phyloP scores from a whole-genome alignment of 2,888 invertebrate genomes.

The Brachyptera risi region DNA sequence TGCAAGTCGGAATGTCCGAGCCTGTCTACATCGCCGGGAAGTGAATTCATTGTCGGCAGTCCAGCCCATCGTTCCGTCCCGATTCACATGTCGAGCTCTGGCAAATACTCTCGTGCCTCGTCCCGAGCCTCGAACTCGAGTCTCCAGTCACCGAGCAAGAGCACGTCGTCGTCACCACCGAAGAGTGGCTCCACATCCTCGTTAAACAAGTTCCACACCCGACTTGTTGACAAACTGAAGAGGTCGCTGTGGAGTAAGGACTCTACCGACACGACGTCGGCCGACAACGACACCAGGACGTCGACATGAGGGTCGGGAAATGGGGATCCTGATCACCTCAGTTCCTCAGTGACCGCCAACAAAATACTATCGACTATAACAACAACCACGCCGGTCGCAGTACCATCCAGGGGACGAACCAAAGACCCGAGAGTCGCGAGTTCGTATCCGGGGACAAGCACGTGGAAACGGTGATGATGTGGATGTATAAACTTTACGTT shows the following conservation, averaged over 20 bases:
- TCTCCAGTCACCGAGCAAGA: slow-evolving; percentile 62
- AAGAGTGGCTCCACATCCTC: slow-evolving; percentile 53
- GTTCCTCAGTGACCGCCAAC: not conserved
- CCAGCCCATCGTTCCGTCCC: slow-evolving; percentile 39
- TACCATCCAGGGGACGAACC: slow-evolving; percentile 23
- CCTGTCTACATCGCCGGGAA: slow-evolving; percentile 61
- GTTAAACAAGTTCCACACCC: slow-evolving; percentile 74
- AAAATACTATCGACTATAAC: slow-evolving; percentile 23
- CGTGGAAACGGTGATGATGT: slow-evolving; percentile 1
- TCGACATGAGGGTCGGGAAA: slow-evolving; percentile 52
- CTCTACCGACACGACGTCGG: slow-evolving; percentile 45
- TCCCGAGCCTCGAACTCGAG: slow-evolving; percentile 60
- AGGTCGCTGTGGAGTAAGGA: slow-evolving; percentile 60
- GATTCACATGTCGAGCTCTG: slow-evolving; percentile 26
- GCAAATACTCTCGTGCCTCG: slow-evolving; percentile 50
- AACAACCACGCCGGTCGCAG: slow-evolving; percentile 29
- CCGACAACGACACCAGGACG: slow-evolving; percentile 45
- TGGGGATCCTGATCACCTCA: too few species aligned
- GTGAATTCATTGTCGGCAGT: slow-evolving; percentile 52
- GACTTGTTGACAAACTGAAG: slow-evolving; percentile 74
- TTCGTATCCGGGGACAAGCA: slow-evolving; percentile 20
- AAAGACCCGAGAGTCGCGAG: slow-evolving; percentile 19
- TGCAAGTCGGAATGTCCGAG: slow-evolving; percentile 70
- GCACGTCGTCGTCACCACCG: slow-evolving; percentile 61
- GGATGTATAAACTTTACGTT: not conserved